These are phyloP conservation scores for Oedothorax gibbosus DNA, from an alignment of 1,140 invertebrate genomes.

Conservation along the genomic window DNA sequence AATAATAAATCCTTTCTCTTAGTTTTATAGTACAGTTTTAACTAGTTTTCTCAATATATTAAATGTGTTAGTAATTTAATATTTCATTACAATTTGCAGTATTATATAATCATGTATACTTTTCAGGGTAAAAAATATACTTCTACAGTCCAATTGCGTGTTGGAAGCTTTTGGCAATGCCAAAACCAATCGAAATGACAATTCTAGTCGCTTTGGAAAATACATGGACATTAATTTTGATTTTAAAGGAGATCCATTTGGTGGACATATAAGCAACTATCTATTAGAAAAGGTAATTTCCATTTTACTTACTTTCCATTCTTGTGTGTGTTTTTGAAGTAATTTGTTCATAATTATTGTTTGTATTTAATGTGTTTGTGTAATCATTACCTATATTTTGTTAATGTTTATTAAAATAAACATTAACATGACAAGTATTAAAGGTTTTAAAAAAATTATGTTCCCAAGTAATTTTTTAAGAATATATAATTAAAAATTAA, in stretches of 20 bases:
- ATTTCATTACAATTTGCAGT: background rate
- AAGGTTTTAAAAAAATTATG: too few relatives aligned
- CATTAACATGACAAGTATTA: too few relatives aligned
- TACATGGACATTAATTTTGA: slow-evolving; percentile 99
- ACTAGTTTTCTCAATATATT: background rate
- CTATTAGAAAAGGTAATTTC: slow-evolving; percentile 84
- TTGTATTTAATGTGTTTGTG: too few relatives aligned
- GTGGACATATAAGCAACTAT: slow-evolving; percentile 96
- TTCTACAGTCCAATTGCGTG: slow-evolving; percentile 95
- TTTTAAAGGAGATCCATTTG: slow-evolving; percentile 96
- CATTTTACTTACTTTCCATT: slow-evolving; percentile 5
- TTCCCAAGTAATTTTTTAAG: too few relatives aligned
- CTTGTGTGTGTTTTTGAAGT: too few relatives aligned
- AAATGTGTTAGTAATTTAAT: background rate
- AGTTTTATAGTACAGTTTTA: background rate
- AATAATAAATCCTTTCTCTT: too few relatives aligned
- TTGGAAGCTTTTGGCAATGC: slow-evolving; percentile 98
- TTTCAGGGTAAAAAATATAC: slow-evolving; percentile 94
- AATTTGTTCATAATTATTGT: too few relatives aligned
- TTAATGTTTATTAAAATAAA: too few relatives aligned
- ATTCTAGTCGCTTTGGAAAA: slow-evolving; percentile 97
- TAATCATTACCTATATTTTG: too few relatives aligned
- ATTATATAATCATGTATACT: slow-evolving; percentile 65
- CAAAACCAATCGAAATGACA: slow-evolving; percentile 97
- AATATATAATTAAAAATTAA: too few relatives aligned